These are phyloP conservation scores for Pelobates fuscus DNA, from an alignment of 2,113 vertebrate genomes.

Conservation along the genomic window DNA sequence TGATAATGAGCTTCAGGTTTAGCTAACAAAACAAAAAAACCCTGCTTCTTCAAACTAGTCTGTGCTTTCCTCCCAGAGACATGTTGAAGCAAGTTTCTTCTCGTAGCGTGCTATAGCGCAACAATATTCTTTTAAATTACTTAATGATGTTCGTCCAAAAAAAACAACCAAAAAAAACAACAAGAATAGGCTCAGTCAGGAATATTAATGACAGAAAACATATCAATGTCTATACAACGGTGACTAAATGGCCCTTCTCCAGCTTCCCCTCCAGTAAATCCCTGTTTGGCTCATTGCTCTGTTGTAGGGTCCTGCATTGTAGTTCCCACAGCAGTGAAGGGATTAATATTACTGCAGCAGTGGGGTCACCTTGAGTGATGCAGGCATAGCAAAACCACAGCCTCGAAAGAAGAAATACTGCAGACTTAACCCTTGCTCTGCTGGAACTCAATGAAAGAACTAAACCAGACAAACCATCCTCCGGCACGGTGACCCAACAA, in stretches of 20 bases:
- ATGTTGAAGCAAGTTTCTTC: background rate
- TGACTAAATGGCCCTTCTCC: slow-evolving; percentile 38
- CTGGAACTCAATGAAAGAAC: background rate
- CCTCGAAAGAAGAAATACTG: slow-evolving; percentile 38
- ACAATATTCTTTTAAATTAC: background rate
- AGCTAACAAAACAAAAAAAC: background rate
- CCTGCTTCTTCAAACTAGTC: background rate
- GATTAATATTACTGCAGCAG: slow-evolving; percentile 47
- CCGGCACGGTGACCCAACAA: background rate
- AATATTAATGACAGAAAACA: slow-evolving; percentile 22
- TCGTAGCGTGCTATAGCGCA: background rate
- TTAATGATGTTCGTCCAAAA: background rate
- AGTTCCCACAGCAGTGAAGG: slow-evolving; percentile 46
- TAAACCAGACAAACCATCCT: background rate
- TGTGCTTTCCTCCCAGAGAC: background rate
- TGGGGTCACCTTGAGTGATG: slow-evolving; percentile 46
- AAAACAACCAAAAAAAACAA: background rate
- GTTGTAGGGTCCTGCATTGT: slow-evolving; percentile 40
- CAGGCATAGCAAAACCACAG: slow-evolving; percentile 45
- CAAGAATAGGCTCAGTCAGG: background rate
- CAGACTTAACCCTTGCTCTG: slow-evolving; percentile 31
- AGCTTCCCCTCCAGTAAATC: slow-evolving; percentile 25
- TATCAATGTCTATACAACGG: slow-evolving; percentile 34
- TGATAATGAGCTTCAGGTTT: too few species aligned
- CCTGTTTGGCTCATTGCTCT: slow-evolving; percentile 40